Percentiles rank a stretch among this genome's conserved stretches.
phyloP scores from a whole-genome alignment of 2,113 vertebrate species.

The Siphamia tubifer region DNA sequence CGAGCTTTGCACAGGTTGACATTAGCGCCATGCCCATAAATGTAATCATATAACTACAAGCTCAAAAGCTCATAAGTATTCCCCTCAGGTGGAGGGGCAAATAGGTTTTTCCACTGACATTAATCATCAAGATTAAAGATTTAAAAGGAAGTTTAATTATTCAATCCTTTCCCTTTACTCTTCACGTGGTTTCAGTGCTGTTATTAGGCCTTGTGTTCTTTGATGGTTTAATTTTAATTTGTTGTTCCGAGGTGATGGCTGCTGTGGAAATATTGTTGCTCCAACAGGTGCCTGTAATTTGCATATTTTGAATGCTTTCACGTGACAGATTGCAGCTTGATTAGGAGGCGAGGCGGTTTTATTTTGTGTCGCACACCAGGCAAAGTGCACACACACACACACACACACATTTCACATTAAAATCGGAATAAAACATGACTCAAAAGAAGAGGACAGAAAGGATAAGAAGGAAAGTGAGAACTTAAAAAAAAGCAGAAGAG shows the following conservation, averaged over 20 bases:
- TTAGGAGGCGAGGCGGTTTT: too few relatives aligned
- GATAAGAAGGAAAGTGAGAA: too few relatives aligned
- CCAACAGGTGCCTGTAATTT: slow-evolving; percentile 43
- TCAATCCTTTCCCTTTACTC: slow-evolving; percentile 34
- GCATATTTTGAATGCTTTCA: slow-evolving; percentile 31
- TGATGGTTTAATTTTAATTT: slow-evolving; percentile 13
- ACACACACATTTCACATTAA: too few relatives aligned
- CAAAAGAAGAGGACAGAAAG: too few relatives aligned
- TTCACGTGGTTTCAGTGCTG: not conserved
- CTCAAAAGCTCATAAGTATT: slow-evolving; percentile 51
- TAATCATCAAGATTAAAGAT: slow-evolving; percentile 73
- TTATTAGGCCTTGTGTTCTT: slow-evolving; percentile 10
- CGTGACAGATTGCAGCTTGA: not conserved
- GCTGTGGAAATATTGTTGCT: not conserved
- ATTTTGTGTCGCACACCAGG: too few relatives aligned
- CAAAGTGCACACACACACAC: too few relatives aligned
- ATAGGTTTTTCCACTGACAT: slow-evolving; percentile 63
- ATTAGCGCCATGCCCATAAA: slow-evolving; percentile 10
- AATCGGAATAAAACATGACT: too few relatives aligned
- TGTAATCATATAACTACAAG: slow-evolving; percentile 29
- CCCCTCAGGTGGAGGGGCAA: slow-evolving; percentile 50
- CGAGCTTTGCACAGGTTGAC: slow-evolving; percentile 18
- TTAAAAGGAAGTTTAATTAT: slow-evolving; percentile 72
- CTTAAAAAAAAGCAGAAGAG: too few relatives aligned
- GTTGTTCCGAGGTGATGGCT: not conserved